Conservation (phyloP, 2,797 vertebrate genomes). For the Tadarida brasiliensis region DNA sequence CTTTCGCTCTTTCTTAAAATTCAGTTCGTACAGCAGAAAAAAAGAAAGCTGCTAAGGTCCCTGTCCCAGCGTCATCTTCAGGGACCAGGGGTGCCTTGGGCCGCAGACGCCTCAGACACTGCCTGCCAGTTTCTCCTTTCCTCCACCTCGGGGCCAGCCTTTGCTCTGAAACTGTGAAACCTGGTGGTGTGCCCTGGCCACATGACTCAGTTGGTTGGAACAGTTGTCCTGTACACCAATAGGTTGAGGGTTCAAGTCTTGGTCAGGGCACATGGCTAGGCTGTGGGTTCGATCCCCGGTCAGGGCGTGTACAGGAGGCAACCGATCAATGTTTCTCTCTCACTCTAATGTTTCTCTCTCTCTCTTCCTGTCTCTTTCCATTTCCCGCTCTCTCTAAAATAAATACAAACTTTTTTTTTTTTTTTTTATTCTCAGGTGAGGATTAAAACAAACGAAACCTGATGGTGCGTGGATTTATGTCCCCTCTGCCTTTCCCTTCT, state of each 20-base stretch:
- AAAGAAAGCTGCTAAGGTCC: neutral
- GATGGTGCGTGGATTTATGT: neutral
- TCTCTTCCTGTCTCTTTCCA: neutral
- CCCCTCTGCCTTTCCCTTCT: neutral
- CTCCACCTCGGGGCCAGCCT: neutral
- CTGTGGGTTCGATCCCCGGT: too few species aligned
- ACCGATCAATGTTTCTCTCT: neutral
- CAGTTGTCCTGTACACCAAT: neutral
- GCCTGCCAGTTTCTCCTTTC: slow-evolving; percentile 33
- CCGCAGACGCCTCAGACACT: slow-evolving; percentile 38
- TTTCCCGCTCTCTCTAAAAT: neutral
- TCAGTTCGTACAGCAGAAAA: slow-evolving; percentile 33
- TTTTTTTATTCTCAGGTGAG: neutral
- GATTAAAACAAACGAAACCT: neutral
- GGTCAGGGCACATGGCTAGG: neutral
- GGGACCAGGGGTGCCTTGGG: neutral
- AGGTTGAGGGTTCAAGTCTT: neutral
- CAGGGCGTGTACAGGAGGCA: neutral
- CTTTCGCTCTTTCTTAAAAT: slow-evolving; percentile 67
- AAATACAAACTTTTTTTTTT: neutral
- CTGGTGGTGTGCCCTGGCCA: neutral
- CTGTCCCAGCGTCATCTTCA: neutral
- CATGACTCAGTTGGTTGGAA: neutral
- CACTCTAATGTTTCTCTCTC: too few species aligned
- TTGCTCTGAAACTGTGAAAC: neutral